Evolutionary conservation across 1,140 invertebrate genomes (phyloP).

Genomic region (Ceratina australensis): DNA sequence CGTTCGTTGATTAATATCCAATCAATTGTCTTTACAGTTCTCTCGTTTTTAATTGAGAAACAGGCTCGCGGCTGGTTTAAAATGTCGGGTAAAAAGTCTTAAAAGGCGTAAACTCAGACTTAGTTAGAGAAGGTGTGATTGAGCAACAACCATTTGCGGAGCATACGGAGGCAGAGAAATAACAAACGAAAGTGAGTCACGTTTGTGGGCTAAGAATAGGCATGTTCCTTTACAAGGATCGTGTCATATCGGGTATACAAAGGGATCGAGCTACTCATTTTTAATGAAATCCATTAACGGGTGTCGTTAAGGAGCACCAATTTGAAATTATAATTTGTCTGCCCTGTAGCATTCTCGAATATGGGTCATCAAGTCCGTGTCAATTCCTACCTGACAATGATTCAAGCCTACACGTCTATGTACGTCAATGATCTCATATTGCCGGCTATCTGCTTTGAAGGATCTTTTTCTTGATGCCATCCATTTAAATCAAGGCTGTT

Average conservation of each 20-base stretch:
- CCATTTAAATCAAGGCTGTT: background rate
- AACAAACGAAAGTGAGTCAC: conserved; percentile 45
- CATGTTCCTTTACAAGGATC: conserved; percentile 1
- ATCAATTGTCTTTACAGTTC: background rate
- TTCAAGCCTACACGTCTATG: conserved; percentile 12
- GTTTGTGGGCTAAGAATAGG: conserved; percentile 30
- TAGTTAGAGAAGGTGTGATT: conserved; percentile 5
- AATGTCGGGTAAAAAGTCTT: background rate
- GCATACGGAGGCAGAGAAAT: conserved; percentile 6
- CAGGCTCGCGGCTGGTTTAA: no score
- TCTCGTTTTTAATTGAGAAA: background rate
- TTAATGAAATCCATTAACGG: background rate
- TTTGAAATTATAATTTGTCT: background rate
- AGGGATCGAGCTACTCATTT: conserved; percentile 2
- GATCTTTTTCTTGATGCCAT: conserved; percentile 24
- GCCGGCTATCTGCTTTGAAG: conserved; percentile 8
- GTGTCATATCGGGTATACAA: background rate
- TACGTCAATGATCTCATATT: conserved; percentile 20
- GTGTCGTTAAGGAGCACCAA: background rate
- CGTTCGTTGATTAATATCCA: conserved; percentile 16
- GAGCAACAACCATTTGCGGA: conserved; percentile 26
- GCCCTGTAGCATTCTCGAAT: background rate
- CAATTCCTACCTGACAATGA: background rate
- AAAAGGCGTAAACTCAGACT: background rate
- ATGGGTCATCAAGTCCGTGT: background rate